These are phyloP conservation scores for Synergus japonicus DNA, from an alignment of 2,888 invertebrate species.

Conservation along the genomic window DNA sequence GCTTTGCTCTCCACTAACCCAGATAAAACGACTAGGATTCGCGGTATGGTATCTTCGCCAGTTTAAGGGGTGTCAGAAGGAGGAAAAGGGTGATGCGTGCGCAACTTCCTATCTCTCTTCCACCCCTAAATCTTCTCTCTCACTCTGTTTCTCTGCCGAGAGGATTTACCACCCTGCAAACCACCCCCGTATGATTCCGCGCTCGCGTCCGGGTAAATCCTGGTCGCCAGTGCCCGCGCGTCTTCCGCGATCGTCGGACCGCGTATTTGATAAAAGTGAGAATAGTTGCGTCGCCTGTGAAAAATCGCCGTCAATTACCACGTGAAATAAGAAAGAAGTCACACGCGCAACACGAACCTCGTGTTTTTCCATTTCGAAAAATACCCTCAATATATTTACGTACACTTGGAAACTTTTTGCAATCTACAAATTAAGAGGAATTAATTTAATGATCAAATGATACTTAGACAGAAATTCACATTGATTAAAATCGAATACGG, in stretches of 20 bases:
- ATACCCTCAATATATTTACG: not conserved
- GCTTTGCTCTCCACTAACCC: slow-evolving; percentile 66
- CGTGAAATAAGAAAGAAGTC: slow-evolving; percentile 29
- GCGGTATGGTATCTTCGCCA: slow-evolving; percentile 64
- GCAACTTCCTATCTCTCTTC: slow-evolving; percentile 50
- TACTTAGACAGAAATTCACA: not conserved
- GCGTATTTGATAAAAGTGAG: slow-evolving; percentile 64
- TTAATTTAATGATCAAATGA: not conserved
- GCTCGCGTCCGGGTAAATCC: slow-evolving; percentile 66
- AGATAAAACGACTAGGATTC: slow-evolving; percentile 66
- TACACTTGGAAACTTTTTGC: not conserved
- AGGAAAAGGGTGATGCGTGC: slow-evolving; percentile 45
- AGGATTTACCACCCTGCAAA: slow-evolving; percentile 59
- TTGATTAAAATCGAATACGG: not conserved
- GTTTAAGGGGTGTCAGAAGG: slow-evolving; percentile 57
- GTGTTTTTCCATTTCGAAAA: not conserved
- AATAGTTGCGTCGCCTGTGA: slow-evolving; percentile 53
- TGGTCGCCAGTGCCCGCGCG: slow-evolving; percentile 75
- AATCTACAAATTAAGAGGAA: not conserved
- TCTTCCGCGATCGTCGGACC: slow-evolving; percentile 75
- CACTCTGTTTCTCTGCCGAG: slow-evolving; percentile 51
- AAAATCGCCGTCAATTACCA: not conserved
- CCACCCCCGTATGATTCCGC: slow-evolving; percentile 60
- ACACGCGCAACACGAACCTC: not conserved
- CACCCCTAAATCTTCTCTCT: slow-evolving; percentile 40